Evolutionary conservation across 2,888 invertebrate genomes (phyloP).

Genomic region (Torymus auratus): DNA sequence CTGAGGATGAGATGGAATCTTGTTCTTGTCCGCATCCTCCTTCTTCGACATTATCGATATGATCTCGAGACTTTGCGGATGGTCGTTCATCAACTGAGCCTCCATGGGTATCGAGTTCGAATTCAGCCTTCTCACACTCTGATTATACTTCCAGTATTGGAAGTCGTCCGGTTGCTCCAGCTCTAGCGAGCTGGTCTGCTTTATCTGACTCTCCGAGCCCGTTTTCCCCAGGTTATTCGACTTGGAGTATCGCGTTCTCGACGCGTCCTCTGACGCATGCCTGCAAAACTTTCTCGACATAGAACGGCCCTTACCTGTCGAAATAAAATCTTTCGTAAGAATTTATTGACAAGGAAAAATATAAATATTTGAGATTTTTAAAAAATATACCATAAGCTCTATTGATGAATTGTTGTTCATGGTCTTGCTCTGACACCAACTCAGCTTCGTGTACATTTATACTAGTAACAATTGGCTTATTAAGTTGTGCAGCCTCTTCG

Average conservation of each 20-base stretch:
- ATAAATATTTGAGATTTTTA: background rate
- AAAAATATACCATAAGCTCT: slow-evolving; percentile 67
- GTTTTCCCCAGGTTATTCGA: slow-evolving; percentile 75
- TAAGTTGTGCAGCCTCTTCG: slow-evolving; percentile 80
- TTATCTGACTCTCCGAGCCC: slow-evolving; percentile 77
- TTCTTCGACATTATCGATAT: slow-evolving; percentile 73
- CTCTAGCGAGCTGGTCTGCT: slow-evolving; percentile 80
- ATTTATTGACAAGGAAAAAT: no score
- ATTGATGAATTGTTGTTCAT: slow-evolving; percentile 65
- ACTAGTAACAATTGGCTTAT: slow-evolving; percentile 68
- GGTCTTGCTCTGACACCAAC: slow-evolving; percentile 64
- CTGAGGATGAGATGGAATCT: slow-evolving; percentile 75
- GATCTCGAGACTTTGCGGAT: slow-evolving; percentile 74
- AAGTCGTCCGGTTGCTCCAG: slow-evolving; percentile 74
- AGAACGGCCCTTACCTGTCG: slow-evolving; percentile 67
- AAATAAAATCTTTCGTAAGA: background rate
- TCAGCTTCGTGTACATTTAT: slow-evolving; percentile 70
- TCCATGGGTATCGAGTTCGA: slow-evolving; percentile 73
- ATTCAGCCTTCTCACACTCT: slow-evolving; percentile 71
- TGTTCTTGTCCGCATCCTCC: slow-evolving; percentile 71
- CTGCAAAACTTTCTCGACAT: slow-evolving; percentile 69
- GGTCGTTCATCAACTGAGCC: slow-evolving; percentile 70
- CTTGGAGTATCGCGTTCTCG: slow-evolving; percentile 70
- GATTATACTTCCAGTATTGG: slow-evolving; percentile 73
- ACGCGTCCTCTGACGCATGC: slow-evolving; percentile 71